phyloP scores from a whole-genome alignment of 1,140 invertebrate genomes.

The Periplaneta americana region DNA sequence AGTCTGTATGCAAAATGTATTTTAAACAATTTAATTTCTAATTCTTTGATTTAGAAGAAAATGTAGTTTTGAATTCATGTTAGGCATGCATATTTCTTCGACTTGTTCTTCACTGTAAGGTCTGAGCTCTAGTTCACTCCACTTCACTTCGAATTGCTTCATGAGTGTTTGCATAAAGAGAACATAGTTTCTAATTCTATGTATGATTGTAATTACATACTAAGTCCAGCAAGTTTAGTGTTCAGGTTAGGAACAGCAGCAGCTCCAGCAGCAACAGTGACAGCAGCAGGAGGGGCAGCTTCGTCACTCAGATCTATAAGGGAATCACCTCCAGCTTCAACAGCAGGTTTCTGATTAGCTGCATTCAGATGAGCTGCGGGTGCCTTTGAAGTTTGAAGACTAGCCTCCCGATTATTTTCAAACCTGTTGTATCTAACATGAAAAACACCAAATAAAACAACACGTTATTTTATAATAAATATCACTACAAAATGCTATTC shows the following conservation, averaged over 20 bases:
- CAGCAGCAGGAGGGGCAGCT: slow-evolving; percentile 18
- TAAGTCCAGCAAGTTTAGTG: slow-evolving; percentile 28
- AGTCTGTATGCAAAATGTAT: too few species aligned
- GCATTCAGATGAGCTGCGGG: neutral
- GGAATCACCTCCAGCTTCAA: slow-evolving; percentile 38
- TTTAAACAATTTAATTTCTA: too few species aligned
- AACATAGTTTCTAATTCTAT: too few species aligned
- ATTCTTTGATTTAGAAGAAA: too few species aligned
- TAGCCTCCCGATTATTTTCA: slow-evolving; percentile 55
- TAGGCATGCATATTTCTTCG: too few species aligned
- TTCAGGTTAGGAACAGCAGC: slow-evolving; percentile 4
- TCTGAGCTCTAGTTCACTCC: too few species aligned
- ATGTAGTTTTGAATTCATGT: too few species aligned
- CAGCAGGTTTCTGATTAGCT: neutral
- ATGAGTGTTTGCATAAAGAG: too few species aligned
- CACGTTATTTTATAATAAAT: neutral
- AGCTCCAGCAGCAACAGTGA: slow-evolving; percentile 6
- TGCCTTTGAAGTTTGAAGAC: neutral
- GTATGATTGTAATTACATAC: slow-evolving; percentile 29
- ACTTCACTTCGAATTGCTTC: too few species aligned
- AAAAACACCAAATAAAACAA: too few species aligned
- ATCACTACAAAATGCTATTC: neutral
- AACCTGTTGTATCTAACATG: slow-evolving; percentile 59
- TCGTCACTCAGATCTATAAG: slow-evolving; percentile 64
- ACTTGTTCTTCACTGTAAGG: too few species aligned